Evolutionary conservation across 64 coral and sea anemone genomes (phyloP).

Genomic region (Stylophora pistillata): DNA sequence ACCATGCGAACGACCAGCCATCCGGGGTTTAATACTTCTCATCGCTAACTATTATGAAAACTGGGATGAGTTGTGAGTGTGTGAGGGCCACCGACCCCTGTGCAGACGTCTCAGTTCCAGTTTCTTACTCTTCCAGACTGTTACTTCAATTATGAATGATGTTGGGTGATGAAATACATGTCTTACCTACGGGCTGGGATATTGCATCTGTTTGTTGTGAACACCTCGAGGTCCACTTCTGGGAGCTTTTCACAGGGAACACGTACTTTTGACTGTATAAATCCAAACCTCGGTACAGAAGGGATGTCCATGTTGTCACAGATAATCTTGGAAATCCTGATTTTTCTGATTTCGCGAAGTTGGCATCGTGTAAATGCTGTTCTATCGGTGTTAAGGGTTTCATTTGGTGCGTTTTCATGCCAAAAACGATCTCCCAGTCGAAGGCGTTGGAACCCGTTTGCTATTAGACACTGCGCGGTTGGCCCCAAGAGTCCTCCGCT

Average conservation of each 20-base stretch:
- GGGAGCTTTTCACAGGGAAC: not conserved
- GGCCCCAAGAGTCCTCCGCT: conserved; percentile 28
- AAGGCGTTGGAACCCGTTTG: conserved; percentile 9
- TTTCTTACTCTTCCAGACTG: no score
- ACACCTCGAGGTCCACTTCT: not conserved
- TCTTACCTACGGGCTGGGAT: no score
- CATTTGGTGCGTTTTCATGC: conserved; percentile 48
- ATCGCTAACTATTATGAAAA: no score
- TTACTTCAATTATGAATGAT: no score
- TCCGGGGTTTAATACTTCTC: no score
- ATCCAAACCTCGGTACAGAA: not conserved
- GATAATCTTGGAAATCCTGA: conserved; percentile 41
- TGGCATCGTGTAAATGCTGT: conserved; percentile 47
- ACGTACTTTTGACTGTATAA: not conserved
- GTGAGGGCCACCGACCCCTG: no score
- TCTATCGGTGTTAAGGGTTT: not conserved
- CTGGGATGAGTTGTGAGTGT: no score
- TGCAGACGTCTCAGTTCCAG: no score
- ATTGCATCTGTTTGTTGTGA: not conserved
- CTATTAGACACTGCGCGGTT: conserved; percentile 48
- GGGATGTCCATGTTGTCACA: conserved; percentile 46
- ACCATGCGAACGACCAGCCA: no score
- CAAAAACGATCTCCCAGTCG: conserved; percentile 71
- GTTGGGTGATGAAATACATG: no score
- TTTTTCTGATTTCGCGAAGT: conserved; percentile 42